Conservation (phyloP, 2,797 vertebrate genomes). For the Gobionotothen gibberifrons region DNA sequence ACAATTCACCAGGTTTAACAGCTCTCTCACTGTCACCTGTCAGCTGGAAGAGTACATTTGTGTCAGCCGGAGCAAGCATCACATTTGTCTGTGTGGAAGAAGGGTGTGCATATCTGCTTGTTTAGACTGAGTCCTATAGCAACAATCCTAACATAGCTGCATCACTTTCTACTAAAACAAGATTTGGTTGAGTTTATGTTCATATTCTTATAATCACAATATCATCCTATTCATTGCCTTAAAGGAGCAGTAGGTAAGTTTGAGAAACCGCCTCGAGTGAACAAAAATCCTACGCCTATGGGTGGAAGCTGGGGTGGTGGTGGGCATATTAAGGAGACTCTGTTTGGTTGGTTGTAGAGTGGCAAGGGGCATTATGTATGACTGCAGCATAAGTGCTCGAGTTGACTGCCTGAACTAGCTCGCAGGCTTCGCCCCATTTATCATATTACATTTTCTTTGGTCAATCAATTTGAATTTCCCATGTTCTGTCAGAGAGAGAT, state of each 20-base stretch:
- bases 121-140: constrained; percentile 15
- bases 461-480: too few relatives aligned
- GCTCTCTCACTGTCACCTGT: constrained; percentile 11
- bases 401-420: too few relatives aligned
- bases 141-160: neutral
- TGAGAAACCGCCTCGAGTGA: too few relatives aligned
- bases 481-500: too few relatives aligned
- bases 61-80: constrained; percentile 20
- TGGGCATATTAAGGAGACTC: too few relatives aligned
- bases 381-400: too few relatives aligned
- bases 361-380: too few relatives aligned
- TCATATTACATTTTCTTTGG: neutral
- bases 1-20: constrained; percentile 33
- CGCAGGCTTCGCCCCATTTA: too few relatives aligned
- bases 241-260: too few relatives aligned
- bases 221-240: neutral
- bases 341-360: too few relatives aligned
- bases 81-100: constrained; percentile 9
- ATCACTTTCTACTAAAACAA: neutral
- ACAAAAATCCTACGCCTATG: too few relatives aligned
- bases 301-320: too few relatives aligned
- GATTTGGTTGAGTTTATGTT: neutral
- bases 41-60: constrained; percentile 18
- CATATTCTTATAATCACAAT: neutral
- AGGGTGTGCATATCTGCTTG: constrained; percentile 1